Base-by-base conservation (phyloP, 2,888 invertebrate genomes). In the Morpho deidamia region DNA sequence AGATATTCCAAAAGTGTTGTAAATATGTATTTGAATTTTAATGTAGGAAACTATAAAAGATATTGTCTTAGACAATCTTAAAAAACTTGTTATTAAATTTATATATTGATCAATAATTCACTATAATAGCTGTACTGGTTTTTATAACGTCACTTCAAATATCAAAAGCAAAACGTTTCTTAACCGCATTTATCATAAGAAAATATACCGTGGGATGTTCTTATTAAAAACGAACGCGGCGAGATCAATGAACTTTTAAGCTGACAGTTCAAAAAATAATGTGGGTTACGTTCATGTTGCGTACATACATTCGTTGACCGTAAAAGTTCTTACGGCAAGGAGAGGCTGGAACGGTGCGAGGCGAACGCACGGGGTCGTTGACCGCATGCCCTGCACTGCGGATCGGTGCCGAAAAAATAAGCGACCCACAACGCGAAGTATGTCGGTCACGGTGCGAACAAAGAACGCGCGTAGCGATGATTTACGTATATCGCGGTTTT, bases 211-310 rank as follows among this genome's bases (percentile, higher is more conserved):
- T 71, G 69, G 78, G 78, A 76, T 79, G 84, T 76, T 86, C 84
- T 77, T 83, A 81, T 83, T 86, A 86, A 85, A 84, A 61, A 80
- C 77, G 76, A 79, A 78, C 76, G 76, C 69, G 70, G 66, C 64
- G 81, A 74, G 89, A 77, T 81, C 89, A 83, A 81, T 78, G 89
- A 87, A 84, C 89, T 80, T 78, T 76, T 70, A 72, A 82, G 84
- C 87, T 85, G 86, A 86, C 89, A 86, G 85, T 83, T 86, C 84
- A 86, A 88, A 88, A 23, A 87, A 85, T 87, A 82, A 89, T 87
- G 86, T 89, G 78, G 89, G 89, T 87, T 88, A 88, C 87, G 89
- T 82, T 88, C 86, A 83, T 81, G 86, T 84, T 76, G 85, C 84
- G 85, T 67, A 65, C 80, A 84, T 86, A 85, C 85, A 83, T 82